phyloP scores from a whole-genome alignment of 2,888 invertebrate genomes.

The Hedychridium roseum region DNA sequence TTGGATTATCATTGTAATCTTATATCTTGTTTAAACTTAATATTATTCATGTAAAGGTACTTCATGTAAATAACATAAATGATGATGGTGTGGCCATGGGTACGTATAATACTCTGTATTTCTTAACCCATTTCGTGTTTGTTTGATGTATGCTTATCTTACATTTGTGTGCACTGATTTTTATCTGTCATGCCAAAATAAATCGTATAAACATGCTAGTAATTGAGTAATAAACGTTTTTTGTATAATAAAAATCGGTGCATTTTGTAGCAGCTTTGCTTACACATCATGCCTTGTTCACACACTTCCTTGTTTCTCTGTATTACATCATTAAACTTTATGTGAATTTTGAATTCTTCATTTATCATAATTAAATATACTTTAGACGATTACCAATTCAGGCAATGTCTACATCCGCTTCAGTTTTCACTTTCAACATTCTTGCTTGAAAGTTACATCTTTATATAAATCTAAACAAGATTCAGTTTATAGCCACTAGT shows the following conservation, averaged over 20 bases:
- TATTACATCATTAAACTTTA: too few species aligned
- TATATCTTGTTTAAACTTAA: slow-evolving; percentile 9
- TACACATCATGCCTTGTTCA: not conserved
- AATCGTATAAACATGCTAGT: not conserved
- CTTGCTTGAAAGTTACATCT: too few species aligned
- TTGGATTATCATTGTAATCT: slow-evolving; percentile 8
- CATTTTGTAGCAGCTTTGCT: not conserved
- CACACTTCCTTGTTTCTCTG: not conserved
- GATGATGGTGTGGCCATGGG: slow-evolving; percentile 65
- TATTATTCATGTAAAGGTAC: slow-evolving; percentile 23
- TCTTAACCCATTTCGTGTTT: slow-evolving; percentile 22
- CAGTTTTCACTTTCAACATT: too few species aligned
- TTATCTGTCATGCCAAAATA: not conserved
- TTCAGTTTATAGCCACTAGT: not conserved
- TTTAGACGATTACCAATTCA: too few species aligned
- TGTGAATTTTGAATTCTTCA: too few species aligned
- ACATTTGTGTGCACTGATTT: slow-evolving; percentile 9
- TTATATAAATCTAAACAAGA: too few species aligned
- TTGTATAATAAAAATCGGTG: not conserved
- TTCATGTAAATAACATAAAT: slow-evolving; percentile 61
- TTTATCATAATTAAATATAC: too few species aligned
- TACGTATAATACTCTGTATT: slow-evolving; percentile 53
- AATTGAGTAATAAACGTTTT: not conserved
- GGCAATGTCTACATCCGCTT: too few species aligned
- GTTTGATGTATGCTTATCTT: slow-evolving; percentile 6